Percentiles rank a stretch among this genome's conserved stretches.
Conservation (phyloP, 2,113 vertebrate species). For the Riparia riparia region DNA sequence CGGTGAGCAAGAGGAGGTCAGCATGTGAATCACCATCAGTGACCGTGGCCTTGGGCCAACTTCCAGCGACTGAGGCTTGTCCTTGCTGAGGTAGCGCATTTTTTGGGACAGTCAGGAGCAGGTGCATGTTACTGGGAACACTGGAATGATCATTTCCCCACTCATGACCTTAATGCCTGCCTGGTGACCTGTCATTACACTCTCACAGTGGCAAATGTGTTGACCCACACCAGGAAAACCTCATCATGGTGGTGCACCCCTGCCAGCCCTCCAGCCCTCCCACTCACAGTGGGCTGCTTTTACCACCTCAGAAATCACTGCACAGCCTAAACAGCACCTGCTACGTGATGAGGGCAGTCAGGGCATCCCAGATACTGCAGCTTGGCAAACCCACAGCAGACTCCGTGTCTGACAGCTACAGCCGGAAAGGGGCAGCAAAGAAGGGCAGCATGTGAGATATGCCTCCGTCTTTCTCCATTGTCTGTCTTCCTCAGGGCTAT, state of each 20-base stretch:
- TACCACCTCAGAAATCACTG: background rate
- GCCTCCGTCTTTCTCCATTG: background rate
- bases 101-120: background rate
- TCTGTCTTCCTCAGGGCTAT: background rate
- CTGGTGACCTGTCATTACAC: background rate
- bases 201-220: background rate
- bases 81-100: background rate
- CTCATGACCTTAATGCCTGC: background rate
- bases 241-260: background rate
- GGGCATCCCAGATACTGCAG: background rate
- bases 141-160: background rate
- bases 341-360: rapidly evolving
- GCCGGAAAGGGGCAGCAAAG: background rate
- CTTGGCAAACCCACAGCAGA: background rate
- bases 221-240: background rate
- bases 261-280: background rate
- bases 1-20: background rate
- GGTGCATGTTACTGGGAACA: background rate
- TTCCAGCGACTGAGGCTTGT: background rate
- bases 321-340: background rate
- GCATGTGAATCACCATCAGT: background rate
- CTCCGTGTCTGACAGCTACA: background rate
- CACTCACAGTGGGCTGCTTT: background rate
- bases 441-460: background rate
- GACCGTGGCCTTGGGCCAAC: rapidly evolving